Conservation (phyloP, 2,113 vertebrate genomes). For the Periophthalmodon schlosseri region DNA sequence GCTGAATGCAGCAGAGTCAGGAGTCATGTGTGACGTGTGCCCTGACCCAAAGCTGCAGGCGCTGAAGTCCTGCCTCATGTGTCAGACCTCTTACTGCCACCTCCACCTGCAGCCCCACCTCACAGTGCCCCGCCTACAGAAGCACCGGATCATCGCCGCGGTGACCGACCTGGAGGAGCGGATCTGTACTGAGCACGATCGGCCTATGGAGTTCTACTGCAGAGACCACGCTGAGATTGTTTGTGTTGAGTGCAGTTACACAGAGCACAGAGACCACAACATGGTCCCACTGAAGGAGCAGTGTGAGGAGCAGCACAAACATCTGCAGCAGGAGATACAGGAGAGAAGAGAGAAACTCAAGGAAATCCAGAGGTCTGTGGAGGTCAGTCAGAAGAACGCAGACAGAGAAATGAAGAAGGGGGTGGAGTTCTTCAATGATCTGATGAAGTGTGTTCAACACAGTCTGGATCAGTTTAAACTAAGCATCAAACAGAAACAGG, state of each 20-base stretch:
- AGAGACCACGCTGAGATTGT: neutral
- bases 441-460: neutral
- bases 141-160: neutral
- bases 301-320: neutral
- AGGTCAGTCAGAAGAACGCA: conserved; percentile 3
- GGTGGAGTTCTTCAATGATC: neutral
- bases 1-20: neutral
- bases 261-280: neutral
- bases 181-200: neutral
- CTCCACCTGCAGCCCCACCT: neutral
- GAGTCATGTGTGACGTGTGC: neutral
- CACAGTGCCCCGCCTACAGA: neutral
- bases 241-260: neutral
- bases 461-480: conserved; percentile 6
- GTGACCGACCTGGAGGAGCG: neutral
- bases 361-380: neutral
- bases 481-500: neutral
- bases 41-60: conserved; percentile 1
- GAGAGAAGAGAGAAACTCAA: neutral
- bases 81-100: neutral
- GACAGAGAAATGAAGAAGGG: neutral
- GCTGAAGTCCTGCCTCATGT: conserved; percentile 3
- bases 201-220: neutral
- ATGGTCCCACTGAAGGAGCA: neutral
- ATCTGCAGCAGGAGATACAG: neutral